Percentiles rank a stretch among this genome's conserved stretches.
Conservation (phyloP, 2,888 invertebrate species). For the Ormyrus nitidulus region DNA sequence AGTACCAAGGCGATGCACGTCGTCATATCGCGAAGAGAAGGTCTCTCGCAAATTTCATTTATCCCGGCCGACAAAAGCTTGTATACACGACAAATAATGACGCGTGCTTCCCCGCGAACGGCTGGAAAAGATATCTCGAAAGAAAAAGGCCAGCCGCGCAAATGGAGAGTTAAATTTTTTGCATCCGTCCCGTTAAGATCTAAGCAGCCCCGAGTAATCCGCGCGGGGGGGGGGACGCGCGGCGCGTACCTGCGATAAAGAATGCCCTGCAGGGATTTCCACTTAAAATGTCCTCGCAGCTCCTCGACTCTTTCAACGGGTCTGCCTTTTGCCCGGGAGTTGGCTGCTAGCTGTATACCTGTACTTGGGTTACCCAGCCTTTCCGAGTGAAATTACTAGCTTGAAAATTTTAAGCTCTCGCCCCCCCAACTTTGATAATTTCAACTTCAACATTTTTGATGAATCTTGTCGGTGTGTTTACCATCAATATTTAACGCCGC, state of each 20-base stretch:
- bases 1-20: too few relatives aligned
- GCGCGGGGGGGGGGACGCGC: not conserved
- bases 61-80: too few relatives aligned
- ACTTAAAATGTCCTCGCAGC: constrained; percentile 13
- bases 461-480: too few relatives aligned
- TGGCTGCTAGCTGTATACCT: too few relatives aligned
- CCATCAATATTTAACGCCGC: too few relatives aligned
- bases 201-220: constrained; percentile 2
- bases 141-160: not conserved
- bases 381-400: too few relatives aligned
- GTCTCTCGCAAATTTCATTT: too few relatives aligned
- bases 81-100: too few relatives aligned
- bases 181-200: not conserved
- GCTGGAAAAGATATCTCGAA: not conserved
- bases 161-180: constrained; percentile 8
- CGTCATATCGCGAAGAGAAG: too few relatives aligned
- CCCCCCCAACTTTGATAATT: not conserved
- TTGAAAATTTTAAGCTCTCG: too few relatives aligned
- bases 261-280: not conserved
- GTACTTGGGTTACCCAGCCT: too few relatives aligned
- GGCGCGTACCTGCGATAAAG: constrained; percentile 10
- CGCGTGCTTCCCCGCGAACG: not conserved
- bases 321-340: not conserved
- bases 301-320: constrained; percentile 2
- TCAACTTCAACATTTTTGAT: not conserved